phyloP scores from a whole-genome alignment of 2,113 vertebrate species.

The Piaya cayana region DNA sequence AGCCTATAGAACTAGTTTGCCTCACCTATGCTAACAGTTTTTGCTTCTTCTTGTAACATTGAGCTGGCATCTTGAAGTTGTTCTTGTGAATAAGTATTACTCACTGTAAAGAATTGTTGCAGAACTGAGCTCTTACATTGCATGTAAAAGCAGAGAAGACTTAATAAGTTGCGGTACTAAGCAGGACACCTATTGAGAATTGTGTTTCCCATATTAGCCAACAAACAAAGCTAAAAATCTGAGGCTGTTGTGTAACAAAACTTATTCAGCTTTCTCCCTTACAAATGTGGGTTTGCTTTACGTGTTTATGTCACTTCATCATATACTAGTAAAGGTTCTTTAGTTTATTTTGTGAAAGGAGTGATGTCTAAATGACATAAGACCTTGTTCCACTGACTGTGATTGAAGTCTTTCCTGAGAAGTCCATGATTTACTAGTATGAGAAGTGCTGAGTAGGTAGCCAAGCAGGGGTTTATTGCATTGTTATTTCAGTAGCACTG shows the following conservation, averaged over 20 bases:
- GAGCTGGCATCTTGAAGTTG: background rate
- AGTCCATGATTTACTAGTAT: background rate
- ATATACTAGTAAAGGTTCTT: background rate
- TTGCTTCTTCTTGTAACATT: background rate
- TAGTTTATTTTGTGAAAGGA: background rate
- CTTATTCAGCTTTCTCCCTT: background rate
- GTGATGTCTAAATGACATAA: background rate
- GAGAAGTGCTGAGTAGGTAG: background rate
- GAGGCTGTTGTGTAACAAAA: background rate
- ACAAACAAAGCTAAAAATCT: background rate
- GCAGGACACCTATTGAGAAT: background rate
- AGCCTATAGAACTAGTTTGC: background rate
- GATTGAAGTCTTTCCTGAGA: background rate
- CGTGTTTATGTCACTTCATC: background rate
- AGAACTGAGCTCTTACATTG: background rate
- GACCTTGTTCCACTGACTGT: background rate
- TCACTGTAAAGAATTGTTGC: background rate
- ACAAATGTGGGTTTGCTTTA: background rate
- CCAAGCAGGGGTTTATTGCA: background rate
- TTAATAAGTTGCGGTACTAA: background rate
- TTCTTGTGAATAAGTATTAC: background rate
- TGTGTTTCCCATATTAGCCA: background rate
- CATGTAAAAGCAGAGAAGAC: background rate
- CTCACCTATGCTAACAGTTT: background rate
- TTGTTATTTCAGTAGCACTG: background rate